These are phyloP conservation scores for Eremophila alpestris DNA, from an alignment of 2,797 vertebrate genomes.

Conservation along the genomic window DNA sequence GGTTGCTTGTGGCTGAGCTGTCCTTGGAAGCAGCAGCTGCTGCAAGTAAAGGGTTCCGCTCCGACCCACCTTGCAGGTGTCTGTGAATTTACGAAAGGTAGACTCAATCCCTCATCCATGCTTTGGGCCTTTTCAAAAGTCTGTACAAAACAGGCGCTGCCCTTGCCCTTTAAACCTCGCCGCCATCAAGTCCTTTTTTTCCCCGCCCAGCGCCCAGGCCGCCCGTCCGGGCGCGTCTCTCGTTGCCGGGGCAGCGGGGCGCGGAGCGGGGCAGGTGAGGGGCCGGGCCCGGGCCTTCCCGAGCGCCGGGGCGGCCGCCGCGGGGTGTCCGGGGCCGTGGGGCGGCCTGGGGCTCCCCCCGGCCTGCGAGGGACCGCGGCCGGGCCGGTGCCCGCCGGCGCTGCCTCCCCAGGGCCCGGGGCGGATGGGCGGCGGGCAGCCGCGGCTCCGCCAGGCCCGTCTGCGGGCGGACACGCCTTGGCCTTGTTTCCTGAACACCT, in stretches of 20 bases:
- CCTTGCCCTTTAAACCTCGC: not conserved
- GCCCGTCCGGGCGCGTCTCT: not conserved
- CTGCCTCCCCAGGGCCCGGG: not conserved
- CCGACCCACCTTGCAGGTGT: no score
- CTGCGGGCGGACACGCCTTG: no score
- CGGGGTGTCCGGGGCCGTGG: not conserved
- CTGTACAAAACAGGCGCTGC: rapidly evolving
- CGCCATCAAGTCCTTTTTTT: rapidly evolving
- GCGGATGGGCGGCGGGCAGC: not conserved
- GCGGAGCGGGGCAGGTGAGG: not conserved
- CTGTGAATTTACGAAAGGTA: not conserved
- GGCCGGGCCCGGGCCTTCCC: not conserved
- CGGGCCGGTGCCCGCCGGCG: not conserved
- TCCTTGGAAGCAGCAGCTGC: not conserved
- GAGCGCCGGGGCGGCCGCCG: not conserved
- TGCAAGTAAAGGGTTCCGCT: rapidly evolving
- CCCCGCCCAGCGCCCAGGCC: not conserved
- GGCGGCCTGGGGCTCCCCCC: not conserved
- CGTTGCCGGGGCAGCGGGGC: not conserved
- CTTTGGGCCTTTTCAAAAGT: no score
- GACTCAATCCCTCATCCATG: rapidly evolving
- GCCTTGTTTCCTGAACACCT: rapidly evolving
- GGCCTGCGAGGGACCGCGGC: not conserved
- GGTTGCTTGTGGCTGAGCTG: not conserved
- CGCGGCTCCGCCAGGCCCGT: rapidly evolving